These are phyloP conservation scores for Acarapis woodi DNA, from an alignment of 1,140 invertebrate genomes.

Conservation along the genomic window DNA sequence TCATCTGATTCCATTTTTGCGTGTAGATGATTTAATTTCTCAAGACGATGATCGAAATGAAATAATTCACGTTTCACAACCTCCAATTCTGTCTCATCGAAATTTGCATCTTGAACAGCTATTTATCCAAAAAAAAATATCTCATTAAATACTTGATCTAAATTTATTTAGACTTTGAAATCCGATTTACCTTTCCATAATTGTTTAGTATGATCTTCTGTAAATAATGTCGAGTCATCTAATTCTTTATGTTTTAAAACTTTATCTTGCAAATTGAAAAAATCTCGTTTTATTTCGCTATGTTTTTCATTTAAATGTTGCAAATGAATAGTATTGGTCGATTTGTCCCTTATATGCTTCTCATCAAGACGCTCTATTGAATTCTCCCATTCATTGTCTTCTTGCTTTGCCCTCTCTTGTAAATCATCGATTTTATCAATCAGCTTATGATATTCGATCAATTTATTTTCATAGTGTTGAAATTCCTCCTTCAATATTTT, in stretches of 20 bases:
- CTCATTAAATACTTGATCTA: constrained; percentile 71
- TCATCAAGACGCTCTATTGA: constrained; percentile 10
- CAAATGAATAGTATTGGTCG: constrained; percentile 7
- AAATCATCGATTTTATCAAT: constrained; percentile 27
- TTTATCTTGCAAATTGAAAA: constrained; percentile 39
- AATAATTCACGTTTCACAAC: constrained; percentile 53
- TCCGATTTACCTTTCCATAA: too few relatives aligned
- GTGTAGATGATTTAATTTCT: constrained; percentile 50
- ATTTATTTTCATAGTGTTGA: constrained; percentile 61
- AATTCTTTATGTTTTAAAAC: too few relatives aligned
- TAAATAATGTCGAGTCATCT: too few relatives aligned
- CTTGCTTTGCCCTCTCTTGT: constrained; percentile 3
- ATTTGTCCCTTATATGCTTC: constrained; percentile 3
- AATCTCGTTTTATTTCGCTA: constrained; percentile 41
- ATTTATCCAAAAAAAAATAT: constrained; percentile 48
- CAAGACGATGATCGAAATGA: constrained; percentile 54
- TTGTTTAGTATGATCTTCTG: too few relatives aligned
- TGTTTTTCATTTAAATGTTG: constrained; percentile 32
- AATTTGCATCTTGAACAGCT: constrained; percentile 45
- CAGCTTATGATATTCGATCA: constrained; percentile 57
- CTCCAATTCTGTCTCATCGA: constrained; percentile 42
- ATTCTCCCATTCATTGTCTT: constrained; percentile 13
- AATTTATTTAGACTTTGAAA: constrained; percentile 27
- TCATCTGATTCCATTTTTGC: constrained; percentile 28
- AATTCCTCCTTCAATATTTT: constrained; percentile 61